Conservation (phyloP, 2,888 invertebrate genomes). For the Latrodectus hesperus region DNA sequence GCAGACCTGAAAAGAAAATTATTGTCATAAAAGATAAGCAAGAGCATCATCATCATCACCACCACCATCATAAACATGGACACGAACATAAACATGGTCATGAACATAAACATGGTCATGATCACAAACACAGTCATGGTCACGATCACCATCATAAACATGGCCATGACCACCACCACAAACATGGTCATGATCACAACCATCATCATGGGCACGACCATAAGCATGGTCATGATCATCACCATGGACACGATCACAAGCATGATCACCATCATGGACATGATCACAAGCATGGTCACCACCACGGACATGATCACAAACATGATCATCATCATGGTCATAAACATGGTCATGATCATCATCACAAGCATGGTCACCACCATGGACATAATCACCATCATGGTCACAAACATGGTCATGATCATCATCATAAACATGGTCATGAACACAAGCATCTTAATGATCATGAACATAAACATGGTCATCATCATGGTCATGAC, state of each 20-base stretch:
- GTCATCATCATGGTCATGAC: conserved; percentile 18
- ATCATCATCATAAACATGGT: conserved; percentile 16
- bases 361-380: conserved; percentile 19
- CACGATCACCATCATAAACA: conserved; percentile 7
- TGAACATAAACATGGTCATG: background rate
- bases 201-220: conserved; percentile 38
- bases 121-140: background rate
- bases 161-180: conserved; percentile 26
- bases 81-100: conserved; percentile 2
- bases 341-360: conserved; percentile 21
- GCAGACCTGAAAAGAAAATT: conserved; percentile 53
- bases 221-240: conserved; percentile 25
- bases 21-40: conserved; percentile 55
- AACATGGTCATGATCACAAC: conserved; percentile 29
- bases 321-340: conserved; percentile 32
- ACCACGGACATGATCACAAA: conserved; percentile 22
- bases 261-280: conserved; percentile 31
- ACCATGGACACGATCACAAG: conserved; percentile 26
- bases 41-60: conserved; percentile 53
- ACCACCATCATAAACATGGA: background rate
- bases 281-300: conserved; percentile 21
- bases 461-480: conserved; percentile 24
- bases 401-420: conserved; percentile 15
- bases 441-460: conserved; percentile 32
- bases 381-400: conserved; percentile 38